Base-by-base conservation (phyloP, 2,888 invertebrate genomes). In the Arge pagana region DNA sequence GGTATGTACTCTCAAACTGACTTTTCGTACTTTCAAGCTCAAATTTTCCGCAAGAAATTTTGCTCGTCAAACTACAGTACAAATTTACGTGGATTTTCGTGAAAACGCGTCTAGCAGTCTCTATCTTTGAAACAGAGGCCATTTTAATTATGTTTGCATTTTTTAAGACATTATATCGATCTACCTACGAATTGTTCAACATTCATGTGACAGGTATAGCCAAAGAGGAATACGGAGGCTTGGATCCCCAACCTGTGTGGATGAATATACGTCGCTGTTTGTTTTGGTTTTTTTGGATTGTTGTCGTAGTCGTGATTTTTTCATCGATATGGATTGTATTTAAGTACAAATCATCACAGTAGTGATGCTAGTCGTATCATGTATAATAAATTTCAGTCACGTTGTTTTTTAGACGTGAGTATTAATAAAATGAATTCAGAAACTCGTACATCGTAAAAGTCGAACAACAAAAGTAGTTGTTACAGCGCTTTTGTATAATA, bases 241-340 rank as follows among this genome's bases (percentile, higher is more conserved):
- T 66, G 18, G 53, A 59, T 3, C 64, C 62, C 2, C 48, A 56
- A 43, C 71, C 71, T 1, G 8, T 55, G 11, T 70, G 65, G 60
- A 68, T 70, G 50, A 71, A 59, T 49, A 40, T 66, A 16, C 68
- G 71, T 3, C 48, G 70, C 7, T 64, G 59, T 45, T 52, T 71
- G 13, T 71, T 71, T 53, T 71, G 71, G 71, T 53, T 56, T 4
- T 63, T 71, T 18, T 71, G 71, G 71, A 51, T 50, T 4, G 57
- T 59, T 3, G 58, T 71, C 21, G 35, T 66, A 39, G 41, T 60
- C 3, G 60, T 68, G 15, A 43, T 70, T 11, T 11, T 66, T n/a
- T 35, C 63, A 23, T 63, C 62, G 16, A 51, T 70, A 40, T 37
- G n/a, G n/a, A n/a, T n/a, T n/a, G n/a, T n/a, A n/a, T n/a, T n/a